Percentiles rank a stretch among this genome's conserved stretches.
These are phyloP conservation scores for Doris montereyensis DNA, from an alignment of 2,888 invertebrate species.

Conservation along the genomic window DNA sequence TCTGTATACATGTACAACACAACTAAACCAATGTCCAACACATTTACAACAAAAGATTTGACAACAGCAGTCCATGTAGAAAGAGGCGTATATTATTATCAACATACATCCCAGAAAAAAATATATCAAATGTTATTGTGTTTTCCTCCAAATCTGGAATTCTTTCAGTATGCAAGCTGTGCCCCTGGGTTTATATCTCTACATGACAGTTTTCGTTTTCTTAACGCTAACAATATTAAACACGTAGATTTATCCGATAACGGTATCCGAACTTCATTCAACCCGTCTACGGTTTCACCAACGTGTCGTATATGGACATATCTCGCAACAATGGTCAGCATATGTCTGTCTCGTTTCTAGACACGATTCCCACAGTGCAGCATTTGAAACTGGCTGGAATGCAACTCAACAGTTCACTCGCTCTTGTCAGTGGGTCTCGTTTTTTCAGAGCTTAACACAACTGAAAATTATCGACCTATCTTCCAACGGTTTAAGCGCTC, in stretches of 20 bases:
- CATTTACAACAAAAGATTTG: too few species aligned
- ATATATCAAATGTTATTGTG: too few species aligned
- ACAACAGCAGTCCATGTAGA: too few species aligned
- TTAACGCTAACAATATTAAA: neutral
- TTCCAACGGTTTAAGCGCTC: neutral
- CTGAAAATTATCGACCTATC: slow-evolving; percentile 16
- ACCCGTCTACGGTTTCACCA: neutral
- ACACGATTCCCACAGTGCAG: neutral
- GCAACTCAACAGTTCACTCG: neutral
- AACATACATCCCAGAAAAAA: too few species aligned
- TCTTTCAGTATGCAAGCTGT: too few species aligned
- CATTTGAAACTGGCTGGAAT: neutral
- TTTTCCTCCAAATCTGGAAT: too few species aligned
- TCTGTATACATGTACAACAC: too few species aligned
- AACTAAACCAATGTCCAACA: too few species aligned
- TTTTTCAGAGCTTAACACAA: neutral
- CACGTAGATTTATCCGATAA: neutral
- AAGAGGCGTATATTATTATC: too few species aligned
- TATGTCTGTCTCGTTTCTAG: slow-evolving; percentile 21
- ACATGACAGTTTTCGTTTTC: neutral
- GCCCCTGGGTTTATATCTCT: too few species aligned
- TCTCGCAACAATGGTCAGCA: slow-evolving; percentile 11
- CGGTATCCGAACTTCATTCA: neutral
- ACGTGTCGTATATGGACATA: neutral
- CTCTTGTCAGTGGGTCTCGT: neutral